These are phyloP conservation scores for Lagorchestes hirsutus DNA, from an alignment of 2,797 vertebrate genomes.

Conservation along the genomic window DNA sequence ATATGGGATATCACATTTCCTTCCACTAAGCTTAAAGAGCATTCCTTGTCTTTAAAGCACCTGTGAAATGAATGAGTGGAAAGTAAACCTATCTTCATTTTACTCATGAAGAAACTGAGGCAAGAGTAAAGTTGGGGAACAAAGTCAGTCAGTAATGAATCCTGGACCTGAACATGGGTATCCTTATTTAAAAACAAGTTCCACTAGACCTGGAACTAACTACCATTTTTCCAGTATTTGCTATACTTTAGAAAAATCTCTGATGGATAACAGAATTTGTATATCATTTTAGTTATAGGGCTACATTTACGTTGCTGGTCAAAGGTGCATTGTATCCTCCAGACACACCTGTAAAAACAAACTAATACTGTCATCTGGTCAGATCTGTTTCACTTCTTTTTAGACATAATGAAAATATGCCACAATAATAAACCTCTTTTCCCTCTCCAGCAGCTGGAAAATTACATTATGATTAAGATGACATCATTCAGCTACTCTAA, in stretches of 20 bases:
- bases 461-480: constrained; percentile 65
- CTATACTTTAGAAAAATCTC: constrained; percentile 38
- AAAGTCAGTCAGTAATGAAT: neutral
- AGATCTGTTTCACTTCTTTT: constrained; percentile 67
- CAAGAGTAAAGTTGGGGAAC: constrained; percentile 13
- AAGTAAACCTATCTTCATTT: neutral
- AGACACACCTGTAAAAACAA: constrained; percentile 72
- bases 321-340: constrained; percentile 55
- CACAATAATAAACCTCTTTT: constrained; percentile 67
- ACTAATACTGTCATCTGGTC: constrained; percentile 26
- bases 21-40: neutral
- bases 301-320: constrained; percentile 44
- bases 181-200: neutral
- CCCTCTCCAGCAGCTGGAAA: constrained; percentile 72
- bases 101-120: constrained; percentile 15
- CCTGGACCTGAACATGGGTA: constrained; percentile 5
- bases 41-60: neutral
- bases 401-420: constrained; percentile 60
- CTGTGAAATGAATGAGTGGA: neutral
- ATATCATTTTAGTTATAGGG: constrained; percentile 54
- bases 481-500: constrained; percentile 46
- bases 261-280: constrained; percentile 23
- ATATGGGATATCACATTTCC: neutral
- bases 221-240: constrained; percentile 41
- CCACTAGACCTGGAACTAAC: neutral